phyloP scores from a whole-genome alignment of 2,888 invertebrate genomes.

The Diplolepis rosae region DNA sequence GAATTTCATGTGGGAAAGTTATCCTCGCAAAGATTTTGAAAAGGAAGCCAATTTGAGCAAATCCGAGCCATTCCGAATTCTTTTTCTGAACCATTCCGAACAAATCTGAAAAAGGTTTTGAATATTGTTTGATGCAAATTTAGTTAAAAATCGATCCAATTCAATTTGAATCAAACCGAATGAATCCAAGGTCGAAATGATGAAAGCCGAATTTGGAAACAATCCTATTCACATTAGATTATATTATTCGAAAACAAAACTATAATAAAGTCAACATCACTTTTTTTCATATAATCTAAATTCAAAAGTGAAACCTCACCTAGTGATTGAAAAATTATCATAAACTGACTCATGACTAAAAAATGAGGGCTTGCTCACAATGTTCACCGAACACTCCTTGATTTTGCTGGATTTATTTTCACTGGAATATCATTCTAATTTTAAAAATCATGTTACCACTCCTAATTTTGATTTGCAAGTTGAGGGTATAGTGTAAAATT shows the following conservation, averaged over 20 bases:
- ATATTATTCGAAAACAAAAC: neutral
- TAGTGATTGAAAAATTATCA: slow-evolving; percentile 15
- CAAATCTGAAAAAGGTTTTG: no score
- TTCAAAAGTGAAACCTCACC: slow-evolving; percentile 25
- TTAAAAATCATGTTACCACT: slow-evolving; percentile 5
- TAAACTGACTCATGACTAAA: slow-evolving; percentile 20
- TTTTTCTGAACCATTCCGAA: no score
- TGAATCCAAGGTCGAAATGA: no score
- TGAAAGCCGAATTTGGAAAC: no score
- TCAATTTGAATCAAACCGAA: no score
- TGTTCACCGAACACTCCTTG: slow-evolving; percentile 24
- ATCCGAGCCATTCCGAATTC: no score
- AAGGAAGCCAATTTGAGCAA: no score
- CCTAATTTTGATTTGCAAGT: neutral
- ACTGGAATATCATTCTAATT: slow-evolving; percentile 4
- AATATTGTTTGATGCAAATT: no score
- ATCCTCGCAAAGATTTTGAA: no score
- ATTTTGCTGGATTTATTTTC: slow-evolving; percentile 3
- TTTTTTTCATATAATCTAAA: neutral
- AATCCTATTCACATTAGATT: neutral
- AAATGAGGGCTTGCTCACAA: slow-evolving; percentile 28
- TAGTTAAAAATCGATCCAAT: no score
- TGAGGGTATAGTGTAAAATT: no score
- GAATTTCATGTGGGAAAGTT: no score
- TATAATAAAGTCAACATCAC: neutral